These are phyloP conservation scores for Pollenia amentaria DNA, from an alignment of 2,888 invertebrate genomes.

Conservation along the genomic window DNA sequence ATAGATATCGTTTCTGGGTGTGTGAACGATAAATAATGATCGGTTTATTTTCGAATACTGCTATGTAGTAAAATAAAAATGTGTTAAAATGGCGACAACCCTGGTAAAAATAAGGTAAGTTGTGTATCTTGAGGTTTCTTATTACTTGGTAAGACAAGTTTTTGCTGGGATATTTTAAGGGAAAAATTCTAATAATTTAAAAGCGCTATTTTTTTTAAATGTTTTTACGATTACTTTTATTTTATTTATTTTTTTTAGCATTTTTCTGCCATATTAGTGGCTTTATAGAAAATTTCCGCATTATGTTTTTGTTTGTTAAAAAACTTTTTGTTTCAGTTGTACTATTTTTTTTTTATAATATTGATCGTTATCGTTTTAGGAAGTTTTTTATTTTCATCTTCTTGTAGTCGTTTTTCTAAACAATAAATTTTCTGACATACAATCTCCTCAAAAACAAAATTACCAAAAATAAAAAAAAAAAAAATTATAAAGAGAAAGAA, in stretches of 20 bases:
- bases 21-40: too few relatives aligned
- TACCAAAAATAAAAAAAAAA: conserved; percentile 1
- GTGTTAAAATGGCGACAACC: too few relatives aligned
- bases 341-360: conserved; percentile 26
- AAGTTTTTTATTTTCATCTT: conserved; percentile 67
- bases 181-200: too few relatives aligned
- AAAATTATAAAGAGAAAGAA: conserved; percentile 26
- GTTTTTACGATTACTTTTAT: conserved; percentile 44
- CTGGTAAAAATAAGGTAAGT: too few relatives aligned
- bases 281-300: conserved; percentile 63
- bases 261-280: conserved; percentile 29
- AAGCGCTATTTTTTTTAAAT: too few relatives aligned
- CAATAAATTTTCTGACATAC: conserved; percentile 72
- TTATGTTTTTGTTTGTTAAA: conserved; percentile 31
- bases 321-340: conserved; percentile 37
- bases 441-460: conserved; percentile 50
- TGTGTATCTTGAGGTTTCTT: too few relatives aligned
- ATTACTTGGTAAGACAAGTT: too few relatives aligned
- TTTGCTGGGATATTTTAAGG: too few relatives aligned
- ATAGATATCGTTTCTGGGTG: too few relatives aligned
- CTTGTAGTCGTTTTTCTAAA: conserved; percentile 69
- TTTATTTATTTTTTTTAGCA: conserved; percentile 1
- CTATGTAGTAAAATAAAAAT: too few relatives aligned
- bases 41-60: too few relatives aligned
- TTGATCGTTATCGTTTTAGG: conserved; percentile 68